Evolutionary conservation across 2,888 invertebrate species (phyloP), one percentile per base, ranked within the genome.

Genomic region (Hydraecia micacea): DNA sequence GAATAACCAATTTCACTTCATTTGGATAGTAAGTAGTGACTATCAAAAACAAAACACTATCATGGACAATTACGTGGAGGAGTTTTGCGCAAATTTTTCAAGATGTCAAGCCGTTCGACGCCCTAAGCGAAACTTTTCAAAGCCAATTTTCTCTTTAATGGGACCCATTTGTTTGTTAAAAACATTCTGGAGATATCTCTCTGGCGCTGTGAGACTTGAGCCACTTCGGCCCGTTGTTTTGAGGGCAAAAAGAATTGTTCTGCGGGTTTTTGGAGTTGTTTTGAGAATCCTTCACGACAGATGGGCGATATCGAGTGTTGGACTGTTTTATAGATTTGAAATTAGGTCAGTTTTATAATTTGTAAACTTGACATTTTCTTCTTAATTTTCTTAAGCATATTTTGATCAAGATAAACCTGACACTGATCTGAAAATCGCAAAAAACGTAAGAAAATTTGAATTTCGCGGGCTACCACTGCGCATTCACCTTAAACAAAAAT

Each of bases 121-220:
- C 81, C 75, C 77, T 76, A 42, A 42, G 71, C 82, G 75, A 66
- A 94, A 95, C 91, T 94, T 95, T 93, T 89, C 89, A 83, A 85
- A 94, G 91, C 92, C 93, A 95, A 95, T 95, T 95, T 94, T 91
- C 93, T 91, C 91, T 92, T 93, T 95, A 95, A 95, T 93, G 92
- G 93, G 88, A 55, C 90, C 88, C 93, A 95, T 95, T 95, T 95
- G 94, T 94, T 94, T 88, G 91, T 89, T 87, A 92, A 92, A 92
- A 93, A 93, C 93, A 91, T 92, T 90, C 86, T 86, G 70, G 85
- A 88, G 88, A 86, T 88, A 88, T 89, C 85, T 85, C 85, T 84
- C 72, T 42, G 73, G 73, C 72, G 79, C 83, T 83, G 77, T 69
- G 49, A 69, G 80, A 87, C 83, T 86, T 80, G 52, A 65, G 63